Percentiles rank a stretch among this genome's conserved stretches.
phyloP scores from a whole-genome alignment of 2,888 invertebrate genomes.

The Cenopis cana region DNA sequence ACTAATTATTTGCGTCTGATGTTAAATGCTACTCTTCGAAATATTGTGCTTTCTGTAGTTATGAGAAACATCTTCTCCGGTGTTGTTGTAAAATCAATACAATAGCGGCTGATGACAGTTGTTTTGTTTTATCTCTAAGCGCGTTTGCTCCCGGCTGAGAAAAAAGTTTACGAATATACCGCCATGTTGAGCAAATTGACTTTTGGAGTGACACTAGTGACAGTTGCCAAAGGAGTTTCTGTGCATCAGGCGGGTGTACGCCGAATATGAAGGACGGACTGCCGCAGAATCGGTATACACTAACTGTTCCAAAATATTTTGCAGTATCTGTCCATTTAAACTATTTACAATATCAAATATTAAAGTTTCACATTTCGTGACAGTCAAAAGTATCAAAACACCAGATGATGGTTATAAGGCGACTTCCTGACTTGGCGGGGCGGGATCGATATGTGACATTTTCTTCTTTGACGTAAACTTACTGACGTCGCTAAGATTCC shows the following conservation, averaged over 20 bases:
- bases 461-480: too few species aligned
- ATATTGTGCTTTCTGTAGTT: background rate
- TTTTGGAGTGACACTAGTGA: conserved; percentile 66
- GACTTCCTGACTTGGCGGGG: too few species aligned
- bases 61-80: background rate
- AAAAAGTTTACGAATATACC: conserved; percentile 69
- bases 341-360: too few species aligned
- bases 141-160: conserved; percentile 68
- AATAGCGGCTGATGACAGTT: conserved; percentile 75
- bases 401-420: too few species aligned
- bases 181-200: conserved; percentile 74
- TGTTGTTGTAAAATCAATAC: conserved; percentile 11
- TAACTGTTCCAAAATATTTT: too few species aligned
- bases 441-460: too few species aligned
- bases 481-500: too few species aligned
- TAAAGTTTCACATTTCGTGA: too few species aligned
- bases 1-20: background rate
- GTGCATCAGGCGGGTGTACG: conserved; percentile 44
- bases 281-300: background rate
- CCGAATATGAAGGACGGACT: conserved; percentile 3
- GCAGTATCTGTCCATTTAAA: too few species aligned
- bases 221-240: conserved; percentile 64
- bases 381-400: too few species aligned
- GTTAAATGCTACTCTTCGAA: background rate
- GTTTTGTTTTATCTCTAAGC: conserved; percentile 78